Evolutionary conservation across 2,797 vertebrate genomes (phyloP), one percentile per base, ranked within the genome.

Genomic region (Garrulus glandarius): DNA sequence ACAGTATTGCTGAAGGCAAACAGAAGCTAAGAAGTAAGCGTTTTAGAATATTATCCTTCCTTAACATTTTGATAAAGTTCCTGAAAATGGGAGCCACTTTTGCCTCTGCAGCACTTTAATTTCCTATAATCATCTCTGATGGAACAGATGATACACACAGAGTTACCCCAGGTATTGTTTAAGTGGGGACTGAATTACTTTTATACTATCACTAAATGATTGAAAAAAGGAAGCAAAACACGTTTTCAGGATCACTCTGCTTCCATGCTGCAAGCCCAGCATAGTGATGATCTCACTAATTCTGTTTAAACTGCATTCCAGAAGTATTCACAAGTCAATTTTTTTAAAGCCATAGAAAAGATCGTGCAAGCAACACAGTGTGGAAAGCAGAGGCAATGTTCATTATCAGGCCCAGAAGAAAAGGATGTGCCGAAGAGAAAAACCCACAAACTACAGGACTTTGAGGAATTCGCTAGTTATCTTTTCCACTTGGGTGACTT

Each of bases 31-130:
- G 95, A 92, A 91, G 74, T 86, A 91, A 93, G 92, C 39, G 61
- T 68, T 96, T 96, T 94, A 92, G 95, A 96, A 96, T 97, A 95
- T 89, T 78, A 96, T 97, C 88, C 49, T 97, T 83, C 91, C 61
- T 96, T 94, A 96, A 92, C 89, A 94, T 81, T 87, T 95, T 97
- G 96, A 97, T 97, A 97, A 97, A 97, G 92, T 97, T 98, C 87
- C 74, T 89, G 72, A 30, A 90, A 96, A 94, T 71, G 94, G 74
- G 67, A 94, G 34, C 64, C 75, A 64, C 57, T 97, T 96, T 95
- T 97, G 70, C 84, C 65, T 97, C 59, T 78, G 93, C 86, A 96
- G 89, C 90, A 92, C 75, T 95, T 97, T 97, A 97, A 97, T 97
- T 97, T 97, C 95, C 90, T 97, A 64, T 96, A 96, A 97, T 95